A percentile compares a stretch with the other conserved stretches of the same genome.
These are phyloP conservation scores for Delphinus delphis DNA, from an alignment of 2,113 vertebrate species.

Conservation along the genomic window DNA sequence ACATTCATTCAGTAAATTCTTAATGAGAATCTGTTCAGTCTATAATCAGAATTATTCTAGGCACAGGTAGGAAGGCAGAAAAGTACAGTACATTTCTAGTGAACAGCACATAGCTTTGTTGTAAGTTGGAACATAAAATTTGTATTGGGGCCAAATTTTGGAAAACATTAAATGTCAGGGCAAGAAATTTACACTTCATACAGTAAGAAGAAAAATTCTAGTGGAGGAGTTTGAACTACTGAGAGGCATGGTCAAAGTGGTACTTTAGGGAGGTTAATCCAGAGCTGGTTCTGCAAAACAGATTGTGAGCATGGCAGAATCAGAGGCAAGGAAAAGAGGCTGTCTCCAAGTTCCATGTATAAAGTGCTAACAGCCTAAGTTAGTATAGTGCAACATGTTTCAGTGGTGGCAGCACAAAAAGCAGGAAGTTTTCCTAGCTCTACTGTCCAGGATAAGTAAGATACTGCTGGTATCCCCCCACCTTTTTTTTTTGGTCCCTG, in stretches of 20 bases:
- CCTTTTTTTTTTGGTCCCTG: background rate
- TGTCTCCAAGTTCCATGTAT: background rate
- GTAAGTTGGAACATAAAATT: background rate
- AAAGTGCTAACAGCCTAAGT: background rate
- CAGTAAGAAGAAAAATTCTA: background rate
- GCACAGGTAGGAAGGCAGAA: background rate
- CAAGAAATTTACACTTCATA: background rate
- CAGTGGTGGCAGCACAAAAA: background rate
- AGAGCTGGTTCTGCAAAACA: background rate
- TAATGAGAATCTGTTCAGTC: background rate
- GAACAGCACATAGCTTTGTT: background rate
- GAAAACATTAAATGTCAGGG: background rate
- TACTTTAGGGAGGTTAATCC: background rate
- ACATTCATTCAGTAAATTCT: constrained; percentile 2
- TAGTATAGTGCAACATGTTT: too few relatives aligned
- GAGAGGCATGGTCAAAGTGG: background rate
- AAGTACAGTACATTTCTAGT: background rate
- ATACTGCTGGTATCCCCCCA: background rate
- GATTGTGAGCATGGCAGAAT: background rate
- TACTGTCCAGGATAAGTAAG: background rate
- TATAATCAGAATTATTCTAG: background rate
- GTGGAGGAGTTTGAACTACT: background rate
- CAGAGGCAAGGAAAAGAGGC: background rate
- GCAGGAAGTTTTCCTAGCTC: background rate
- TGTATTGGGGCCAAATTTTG: background rate